Percentiles rank a stretch among this genome's conserved stretches.
phyloP scores from a whole-genome alignment of 2,113 vertebrate genomes.

The Catharus bicknelli region DNA sequence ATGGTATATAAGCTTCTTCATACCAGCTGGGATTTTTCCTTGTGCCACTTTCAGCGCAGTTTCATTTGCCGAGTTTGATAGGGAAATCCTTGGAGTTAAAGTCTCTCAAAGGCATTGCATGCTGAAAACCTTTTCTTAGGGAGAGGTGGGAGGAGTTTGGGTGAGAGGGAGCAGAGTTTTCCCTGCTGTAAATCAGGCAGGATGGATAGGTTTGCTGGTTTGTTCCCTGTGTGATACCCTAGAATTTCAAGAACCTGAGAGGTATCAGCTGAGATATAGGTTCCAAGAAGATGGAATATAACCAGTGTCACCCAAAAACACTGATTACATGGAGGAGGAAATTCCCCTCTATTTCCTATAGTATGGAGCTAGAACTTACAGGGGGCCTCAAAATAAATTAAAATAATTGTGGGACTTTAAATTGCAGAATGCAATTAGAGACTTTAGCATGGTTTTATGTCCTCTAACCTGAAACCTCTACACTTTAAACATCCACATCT shows the following conservation, averaged over 20 bases:
- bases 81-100: background rate
- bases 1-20: background rate
- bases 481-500: background rate
- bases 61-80: background rate
- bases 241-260: background rate
- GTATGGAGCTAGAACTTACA: background rate
- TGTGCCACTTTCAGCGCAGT: background rate
- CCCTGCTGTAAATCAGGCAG: background rate
- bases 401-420: background rate
- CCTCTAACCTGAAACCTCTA: background rate
- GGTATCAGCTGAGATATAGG: background rate
- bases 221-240: background rate
- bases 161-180: background rate
- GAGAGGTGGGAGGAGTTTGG: too few relatives aligned
- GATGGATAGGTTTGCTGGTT: background rate
- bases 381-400: background rate
- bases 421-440: background rate
- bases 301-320: accelerated
- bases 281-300: background rate
- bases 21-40: background rate
- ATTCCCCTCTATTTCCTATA: background rate
- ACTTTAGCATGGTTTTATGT: background rate
- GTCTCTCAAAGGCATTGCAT: background rate
- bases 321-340: background rate
- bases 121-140: background rate